Percentiles rank a stretch among this genome's conserved stretches.
Conservation (phyloP, 2,888 invertebrate genomes). For the Masnerella sp. region DNA sequence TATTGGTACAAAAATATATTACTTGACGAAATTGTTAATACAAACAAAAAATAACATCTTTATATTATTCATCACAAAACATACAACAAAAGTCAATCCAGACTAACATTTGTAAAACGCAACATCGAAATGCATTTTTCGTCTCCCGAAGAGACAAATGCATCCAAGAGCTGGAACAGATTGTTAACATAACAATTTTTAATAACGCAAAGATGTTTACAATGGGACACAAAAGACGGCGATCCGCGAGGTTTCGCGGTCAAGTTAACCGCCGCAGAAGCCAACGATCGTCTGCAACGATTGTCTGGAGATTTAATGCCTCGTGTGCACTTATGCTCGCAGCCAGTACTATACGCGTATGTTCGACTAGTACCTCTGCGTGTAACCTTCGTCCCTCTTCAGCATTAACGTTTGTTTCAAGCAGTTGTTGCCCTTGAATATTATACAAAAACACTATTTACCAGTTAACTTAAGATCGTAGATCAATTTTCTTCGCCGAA, state of each 20-base stretch:
- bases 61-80: too few species aligned
- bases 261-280: slow-evolving; percentile 37
- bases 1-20: too few species aligned
- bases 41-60: too few species aligned
- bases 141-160: too few species aligned
- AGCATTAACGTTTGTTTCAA: slow-evolving; percentile 23
- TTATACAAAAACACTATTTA: slow-evolving; percentile 3
- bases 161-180: too few species aligned
- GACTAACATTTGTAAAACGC: too few species aligned
- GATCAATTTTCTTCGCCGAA: too few species aligned
- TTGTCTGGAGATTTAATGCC: slow-evolving; percentile 64
- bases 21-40: too few species aligned
- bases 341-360: slow-evolving; percentile 22
- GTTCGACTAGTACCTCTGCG: slow-evolving; percentile 16
- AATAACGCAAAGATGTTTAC: slow-evolving; percentile 14
- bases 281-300: slow-evolving; percentile 61
- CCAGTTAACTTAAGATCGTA: neutral
- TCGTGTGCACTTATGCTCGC: slow-evolving; percentile 38
- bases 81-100: too few species aligned
- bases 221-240: slow-evolving; percentile 13
- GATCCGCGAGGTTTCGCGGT: slow-evolving; percentile 17
- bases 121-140: too few species aligned
- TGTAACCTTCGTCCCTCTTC: neutral
- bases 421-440: slow-evolving; percentile 19
- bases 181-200: slow-evolving; percentile 24